Base-by-base conservation (phyloP, 1,140 invertebrate genomes). In the Oncopodura yosiiana region DNA sequence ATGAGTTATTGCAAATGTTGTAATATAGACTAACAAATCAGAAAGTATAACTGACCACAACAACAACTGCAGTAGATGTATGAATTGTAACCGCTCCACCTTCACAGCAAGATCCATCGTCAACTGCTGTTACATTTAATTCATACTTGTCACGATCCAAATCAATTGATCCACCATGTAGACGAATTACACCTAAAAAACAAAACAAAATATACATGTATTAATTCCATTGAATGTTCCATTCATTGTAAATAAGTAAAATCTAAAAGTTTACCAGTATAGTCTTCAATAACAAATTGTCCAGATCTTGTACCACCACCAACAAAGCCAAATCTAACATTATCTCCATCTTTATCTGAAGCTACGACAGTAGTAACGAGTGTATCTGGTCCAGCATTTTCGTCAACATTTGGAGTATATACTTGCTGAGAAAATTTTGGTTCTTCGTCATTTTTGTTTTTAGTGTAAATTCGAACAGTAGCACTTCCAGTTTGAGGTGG, bases 401-500 rank as follows among this genome's bases (percentile, higher is more conserved):
- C 91, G 69, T 94, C 90, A 2, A 94, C 89, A 72, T 94, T 94
- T 0, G 91, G 90, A 1, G 90, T 94, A 68, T 94, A 94, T 0
- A 94, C 91, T 74, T 93, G 88, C 63, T 94, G 91, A 1, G 88
- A 93, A 70, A 94, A 94, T 70, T 93, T 94, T 0, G 91, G 91
- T 69, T 93, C 87, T 73, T 94, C 91, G 66, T 94, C 91, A 70
- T 94, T 94, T 72, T 92, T 93, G 67, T 94, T 94, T 67, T 94
- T 93, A 3, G 91, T 94, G 68, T 94, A 94, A 56, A 94, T 83
- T 48, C 91, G 77, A 8, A 94, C 89, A 0, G 89, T 94, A 0
- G 90, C 89, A 1, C 86, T 87, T 21, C 90, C 90, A 2, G 85
- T 91, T 68, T 92, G 88, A 0, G 87, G 78, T 1, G 89, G 90